These are phyloP conservation scores for Resseliella maxima DNA, from an alignment of 2,888 invertebrate species.

Conservation along the genomic window DNA sequence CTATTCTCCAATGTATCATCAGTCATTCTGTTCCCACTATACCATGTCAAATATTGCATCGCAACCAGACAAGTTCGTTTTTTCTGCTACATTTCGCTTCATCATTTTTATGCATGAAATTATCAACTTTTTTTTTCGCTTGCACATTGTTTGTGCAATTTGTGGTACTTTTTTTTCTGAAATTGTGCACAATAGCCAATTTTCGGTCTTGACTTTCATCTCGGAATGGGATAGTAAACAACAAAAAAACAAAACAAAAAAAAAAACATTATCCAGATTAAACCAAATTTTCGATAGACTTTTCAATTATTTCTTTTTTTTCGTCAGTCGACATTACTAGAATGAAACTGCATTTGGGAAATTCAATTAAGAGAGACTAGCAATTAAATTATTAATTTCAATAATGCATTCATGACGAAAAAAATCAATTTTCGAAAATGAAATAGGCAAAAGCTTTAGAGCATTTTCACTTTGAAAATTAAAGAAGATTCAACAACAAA, in stretches of 20 bases:
- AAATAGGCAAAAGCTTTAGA: too few relatives aligned
- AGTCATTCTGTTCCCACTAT: constrained; percentile 14
- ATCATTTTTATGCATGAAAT: constrained; percentile 52
- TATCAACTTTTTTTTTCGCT: neutral
- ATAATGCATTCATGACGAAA: too few relatives aligned
- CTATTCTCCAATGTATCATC: constrained; percentile 54
- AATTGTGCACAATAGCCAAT: constrained; percentile 5
- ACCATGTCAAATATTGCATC: constrained; percentile 47
- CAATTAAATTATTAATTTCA: too few relatives aligned
- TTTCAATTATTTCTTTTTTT: constrained; percentile 5
- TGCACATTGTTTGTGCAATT: neutral
- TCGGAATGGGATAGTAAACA: neutral
- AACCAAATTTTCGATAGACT: constrained; percentile 6
- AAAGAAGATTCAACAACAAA: too few relatives aligned
- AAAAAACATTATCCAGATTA: constrained; percentile 4
- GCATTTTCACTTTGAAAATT: too few relatives aligned
- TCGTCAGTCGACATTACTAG: neutral
- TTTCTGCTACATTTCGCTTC: constrained; percentile 5
- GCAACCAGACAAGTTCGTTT: constrained; percentile 1
- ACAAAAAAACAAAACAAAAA: neutral
- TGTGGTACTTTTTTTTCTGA: neutral
- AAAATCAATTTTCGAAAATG: too few relatives aligned
- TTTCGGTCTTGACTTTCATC: neutral
- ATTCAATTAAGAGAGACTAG: too few relatives aligned
- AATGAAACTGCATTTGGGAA: neutral